A percentile compares a stretch with the other conserved stretches of the same genome.
phyloP scores from a whole-genome alignment of 2,888 invertebrate species.

The Calameuta filiformis region DNA sequence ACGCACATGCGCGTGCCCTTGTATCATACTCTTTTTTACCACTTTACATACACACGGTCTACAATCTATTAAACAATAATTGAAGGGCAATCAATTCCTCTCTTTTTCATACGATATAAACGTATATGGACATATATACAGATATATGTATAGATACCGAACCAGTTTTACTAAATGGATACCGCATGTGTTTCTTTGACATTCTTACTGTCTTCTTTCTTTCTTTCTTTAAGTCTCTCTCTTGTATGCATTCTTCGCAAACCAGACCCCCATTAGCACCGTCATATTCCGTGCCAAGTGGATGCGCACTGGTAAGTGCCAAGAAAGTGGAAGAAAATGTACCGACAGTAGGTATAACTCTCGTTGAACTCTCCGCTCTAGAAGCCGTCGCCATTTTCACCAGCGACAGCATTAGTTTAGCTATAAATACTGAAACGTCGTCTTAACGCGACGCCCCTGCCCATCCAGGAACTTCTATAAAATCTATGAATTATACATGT shows the following conservation, averaged over 20 bases:
- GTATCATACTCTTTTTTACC: not conserved
- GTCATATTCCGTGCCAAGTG: not conserved
- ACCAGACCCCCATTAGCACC: not conserved
- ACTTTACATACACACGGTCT: constrained; percentile 26
- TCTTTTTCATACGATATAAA: not conserved
- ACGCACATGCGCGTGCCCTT: not conserved
- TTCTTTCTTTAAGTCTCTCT: not conserved
- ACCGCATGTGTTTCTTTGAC: not conserved
- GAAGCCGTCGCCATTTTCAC: not conserved
- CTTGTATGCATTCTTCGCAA: not conserved
- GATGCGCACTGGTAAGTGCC: not conserved
- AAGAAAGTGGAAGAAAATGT: not conserved
- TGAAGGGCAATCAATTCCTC: not conserved
- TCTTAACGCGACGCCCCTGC: not conserved
- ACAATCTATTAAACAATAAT: constrained; percentile 36
- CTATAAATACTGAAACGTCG: not conserved
- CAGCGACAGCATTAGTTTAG: not conserved
- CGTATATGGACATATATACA: not conserved
- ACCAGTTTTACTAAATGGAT: not conserved
- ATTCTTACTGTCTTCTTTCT: not conserved
- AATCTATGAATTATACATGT: not conserved
- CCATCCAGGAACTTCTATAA: not conserved
- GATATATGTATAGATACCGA: not conserved
- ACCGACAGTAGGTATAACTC: not conserved
- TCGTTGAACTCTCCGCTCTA: not conserved